phyloP scores from a whole-genome alignment of 2,888 invertebrate genomes.

The Drosophila pegasa region DNA sequence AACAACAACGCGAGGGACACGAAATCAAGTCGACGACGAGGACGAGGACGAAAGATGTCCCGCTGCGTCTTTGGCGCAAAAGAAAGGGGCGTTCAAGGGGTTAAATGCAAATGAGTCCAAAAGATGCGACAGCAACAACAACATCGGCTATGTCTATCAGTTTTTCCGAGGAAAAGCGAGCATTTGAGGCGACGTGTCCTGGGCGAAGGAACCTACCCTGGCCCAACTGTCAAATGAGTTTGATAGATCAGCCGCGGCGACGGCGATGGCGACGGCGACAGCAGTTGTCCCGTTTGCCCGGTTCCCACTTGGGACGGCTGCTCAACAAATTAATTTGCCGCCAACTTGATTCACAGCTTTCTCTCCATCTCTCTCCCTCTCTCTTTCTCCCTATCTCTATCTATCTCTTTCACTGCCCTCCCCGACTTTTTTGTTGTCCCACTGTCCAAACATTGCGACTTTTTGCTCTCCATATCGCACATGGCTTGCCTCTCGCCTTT shows the following conservation, averaged over 20 bases:
- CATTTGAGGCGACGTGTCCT: conserved; percentile 39
- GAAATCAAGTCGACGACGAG: conserved; percentile 24
- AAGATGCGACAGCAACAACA: conserved; percentile 12
- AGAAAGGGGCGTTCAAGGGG: conserved; percentile 47
- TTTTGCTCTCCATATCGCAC: conserved; percentile 9
- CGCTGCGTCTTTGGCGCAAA: conserved; percentile 48
- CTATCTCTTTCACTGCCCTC: not conserved
- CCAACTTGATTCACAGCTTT: conserved; percentile 54
- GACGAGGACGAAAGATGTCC: conserved; percentile 44
- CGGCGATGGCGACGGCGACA: too few species aligned
- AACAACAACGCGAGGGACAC: conserved; percentile 34
- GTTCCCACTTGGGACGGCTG: conserved; percentile 31
- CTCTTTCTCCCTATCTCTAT: not conserved
- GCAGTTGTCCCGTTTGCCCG: conserved; percentile 23
- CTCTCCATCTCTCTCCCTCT: not conserved
- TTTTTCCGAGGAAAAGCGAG: conserved; percentile 37
- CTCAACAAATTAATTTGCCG: conserved; percentile 65
- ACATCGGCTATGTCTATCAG: conserved; percentile 1
- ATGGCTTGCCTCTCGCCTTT: not conserved
- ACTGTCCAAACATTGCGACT: conserved; percentile 43
- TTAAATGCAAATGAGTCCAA: conserved; percentile 67
- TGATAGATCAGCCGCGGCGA: conserved; percentile 65
- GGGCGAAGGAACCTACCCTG: conserved; percentile 39
- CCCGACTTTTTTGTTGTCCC: conserved; percentile 2
- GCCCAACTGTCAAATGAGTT: conserved; percentile 58